These are phyloP conservation scores for Poecilia velifera DNA, from an alignment of 2,797 vertebrate genomes.

Conservation along the genomic window DNA sequence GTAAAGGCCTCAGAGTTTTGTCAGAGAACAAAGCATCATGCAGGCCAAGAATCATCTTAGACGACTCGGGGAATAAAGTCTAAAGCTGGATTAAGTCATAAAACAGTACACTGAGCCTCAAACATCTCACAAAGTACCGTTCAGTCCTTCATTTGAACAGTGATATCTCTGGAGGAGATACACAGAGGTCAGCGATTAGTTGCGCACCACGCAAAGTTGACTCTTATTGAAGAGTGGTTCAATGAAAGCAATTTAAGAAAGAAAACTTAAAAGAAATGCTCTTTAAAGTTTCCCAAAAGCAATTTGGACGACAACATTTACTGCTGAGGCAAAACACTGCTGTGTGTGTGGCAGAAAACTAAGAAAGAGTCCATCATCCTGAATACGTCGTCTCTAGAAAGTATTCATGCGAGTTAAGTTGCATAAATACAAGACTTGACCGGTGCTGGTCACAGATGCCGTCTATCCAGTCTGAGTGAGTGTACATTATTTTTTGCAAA, in stretches of 20 bases:
- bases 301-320: not conserved
- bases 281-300: not conserved
- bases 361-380: not conserved
- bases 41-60: not conserved
- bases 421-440: not conserved
- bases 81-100: too few species aligned
- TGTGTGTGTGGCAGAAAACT: not conserved
- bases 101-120: not conserved
- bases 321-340: too few species aligned
- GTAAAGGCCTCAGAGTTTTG: not conserved
- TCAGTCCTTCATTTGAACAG: not conserved
- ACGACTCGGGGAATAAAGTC: not conserved
- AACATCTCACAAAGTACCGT: not conserved
- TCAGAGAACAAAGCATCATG: not conserved
- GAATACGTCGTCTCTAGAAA: not conserved
- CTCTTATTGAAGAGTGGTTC: not conserved
- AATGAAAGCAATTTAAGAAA: not conserved
- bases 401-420: not conserved
- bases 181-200: not conserved
- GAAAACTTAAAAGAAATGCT: not conserved
- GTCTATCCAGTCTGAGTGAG: not conserved
- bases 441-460: not conserved
- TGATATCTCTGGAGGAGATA: not conserved
- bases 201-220: not conserved
- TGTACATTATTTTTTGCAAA: not conserved